Base-by-base conservation (phyloP, 2,888 invertebrate species). In the Cerastoderma edule region DNA sequence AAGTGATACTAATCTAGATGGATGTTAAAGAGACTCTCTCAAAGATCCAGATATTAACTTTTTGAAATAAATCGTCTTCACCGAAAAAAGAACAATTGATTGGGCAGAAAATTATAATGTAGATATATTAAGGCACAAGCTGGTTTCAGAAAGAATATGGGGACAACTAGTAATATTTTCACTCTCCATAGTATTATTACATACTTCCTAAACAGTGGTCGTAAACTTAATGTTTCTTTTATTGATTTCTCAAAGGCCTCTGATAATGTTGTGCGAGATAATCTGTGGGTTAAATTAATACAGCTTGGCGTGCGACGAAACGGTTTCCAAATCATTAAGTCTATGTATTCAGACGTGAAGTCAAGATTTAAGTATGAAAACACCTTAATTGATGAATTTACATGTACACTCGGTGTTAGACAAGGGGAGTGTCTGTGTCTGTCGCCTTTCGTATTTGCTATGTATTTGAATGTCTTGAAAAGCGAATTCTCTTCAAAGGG, bases 361-460 rank as follows among this genome's bases (percentile, higher is more conserved):
- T 73, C 50, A 39, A 5, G 24, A 33, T 8, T 28, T 13, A 24
- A 33, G 28, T 24, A 30, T 67, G 6, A 48, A 24, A 28, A 30
- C 16, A n/a, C n/a, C n/a, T 33, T 48, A 10, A 67, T 63, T 56
- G 74, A 78, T n/a, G 19, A 13, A 22, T 74, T 66, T 46, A 22
- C 16, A 19, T 75, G 74, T 65, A 44, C 44, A 8, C 54, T 53
- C 19, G 78, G 78, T 10, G 67, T 75, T 4, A 67, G 74, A 65
- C 78, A 78, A 57, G 74, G 74, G 6, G 74, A 75, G 53, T 70
- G 70, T 65, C 50, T 78, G 16, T 70, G 70, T 65, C 50, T 78
- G 16, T 78, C 78, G 16, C 73, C 73, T 5, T 65, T 78, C 60
- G n/a, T 70, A 4, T 78, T 72, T 57, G 22, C 44, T 16, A 66